phyloP scores from a whole-genome alignment of 1,140 invertebrate genomes.

The Monomorium pharaonis region DNA sequence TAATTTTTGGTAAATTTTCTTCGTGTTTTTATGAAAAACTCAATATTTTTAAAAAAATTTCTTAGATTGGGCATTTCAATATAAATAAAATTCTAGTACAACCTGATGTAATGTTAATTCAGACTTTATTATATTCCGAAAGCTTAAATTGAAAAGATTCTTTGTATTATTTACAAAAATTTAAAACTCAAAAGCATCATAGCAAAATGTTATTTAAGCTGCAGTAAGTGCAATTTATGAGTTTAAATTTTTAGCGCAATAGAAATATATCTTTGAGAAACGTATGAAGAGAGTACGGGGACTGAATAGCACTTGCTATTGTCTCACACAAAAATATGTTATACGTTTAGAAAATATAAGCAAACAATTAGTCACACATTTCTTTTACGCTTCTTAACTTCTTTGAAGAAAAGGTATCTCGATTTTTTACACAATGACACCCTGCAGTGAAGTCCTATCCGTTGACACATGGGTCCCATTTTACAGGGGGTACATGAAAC shows the following conservation, averaged over 20 bases:
- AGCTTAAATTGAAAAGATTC: background rate
- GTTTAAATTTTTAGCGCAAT: background rate
- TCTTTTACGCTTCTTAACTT: background rate
- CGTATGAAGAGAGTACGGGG: background rate
- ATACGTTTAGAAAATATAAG: background rate
- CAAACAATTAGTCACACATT: background rate
- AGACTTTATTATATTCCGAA: background rate
- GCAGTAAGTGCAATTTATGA: background rate
- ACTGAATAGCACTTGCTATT: background rate
- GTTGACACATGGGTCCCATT: background rate
- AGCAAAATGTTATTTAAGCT: background rate
- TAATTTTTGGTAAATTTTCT: too few relatives aligned
- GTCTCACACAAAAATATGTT: background rate
- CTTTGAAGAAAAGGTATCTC: background rate
- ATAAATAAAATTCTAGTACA: background rate
- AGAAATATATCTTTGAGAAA: background rate
- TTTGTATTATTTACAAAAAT: background rate
- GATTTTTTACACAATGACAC: background rate
- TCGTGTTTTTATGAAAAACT: too few relatives aligned
- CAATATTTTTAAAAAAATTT: too few relatives aligned
- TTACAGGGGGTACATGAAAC: background rate
- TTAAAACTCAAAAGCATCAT: background rate
- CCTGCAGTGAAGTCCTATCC: background rate
- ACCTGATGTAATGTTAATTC: background rate
- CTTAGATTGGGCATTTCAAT: too few relatives aligned